Evolutionary conservation across 2,888 invertebrate species (phyloP), one percentile per base, ranked within the genome.

Genomic region (Chrysolina haemoptera): DNA sequence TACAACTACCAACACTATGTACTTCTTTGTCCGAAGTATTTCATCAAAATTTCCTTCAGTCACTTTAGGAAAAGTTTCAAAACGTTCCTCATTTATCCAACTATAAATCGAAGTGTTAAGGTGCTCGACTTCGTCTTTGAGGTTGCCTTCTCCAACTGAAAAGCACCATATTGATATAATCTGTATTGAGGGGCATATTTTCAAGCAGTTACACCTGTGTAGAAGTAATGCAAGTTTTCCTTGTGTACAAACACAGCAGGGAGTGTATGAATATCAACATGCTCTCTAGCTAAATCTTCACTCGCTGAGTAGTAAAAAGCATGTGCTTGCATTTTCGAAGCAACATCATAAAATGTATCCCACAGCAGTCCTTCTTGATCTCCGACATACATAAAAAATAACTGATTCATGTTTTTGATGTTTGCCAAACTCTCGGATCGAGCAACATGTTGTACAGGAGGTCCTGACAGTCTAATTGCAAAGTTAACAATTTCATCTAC

Each of bases 401-500:
- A 91, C 68, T 93, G 92, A 84, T 95, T 94, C 68, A 92, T 91
- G 75, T 91, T 92, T 85, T 95, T 95, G 9, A 95, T 89, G 85
- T 92, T 93, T 71, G 93, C 92, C 76, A 97, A 92, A 84, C 95
- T 95, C 79, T 96, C 95, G 9, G 93, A 90, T 83, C 93, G 93
- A 12, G 94, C 93, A 16, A 98, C 90, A 83, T 93, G 91, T 85
- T 96, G 94, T 0, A 98, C 94, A 0, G 96, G 94, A 0, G 97
- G 97, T 73, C 97, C 96, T 69, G 94, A 94, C 91, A 98, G 94
- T 80, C 97, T 90, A 75, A 94, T 86, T 0, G 96, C 96, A 91
- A 97, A 98, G 85, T 95, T 95, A 0, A 97, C 93, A 85, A 98
- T 94, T 80, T 97, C 97, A 76, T 97, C 96, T 85, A 94, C 95